A percentile compares a stretch with the other conserved stretches of the same genome.
Conservation (phyloP, 2,113 vertebrate species). For the Carollia perspicillata region DNA sequence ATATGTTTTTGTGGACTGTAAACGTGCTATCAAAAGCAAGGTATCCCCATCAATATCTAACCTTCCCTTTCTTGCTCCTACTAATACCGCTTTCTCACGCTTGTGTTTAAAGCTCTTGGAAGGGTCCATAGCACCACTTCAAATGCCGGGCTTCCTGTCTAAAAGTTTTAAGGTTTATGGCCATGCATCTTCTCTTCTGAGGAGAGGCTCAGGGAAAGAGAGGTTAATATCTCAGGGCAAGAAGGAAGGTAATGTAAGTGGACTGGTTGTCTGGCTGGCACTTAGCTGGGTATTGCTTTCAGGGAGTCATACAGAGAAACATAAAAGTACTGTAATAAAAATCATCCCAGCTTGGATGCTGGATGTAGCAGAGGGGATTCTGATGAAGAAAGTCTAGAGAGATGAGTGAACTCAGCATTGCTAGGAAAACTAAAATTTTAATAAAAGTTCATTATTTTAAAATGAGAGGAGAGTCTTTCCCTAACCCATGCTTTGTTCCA, state of each 20-base stretch:
- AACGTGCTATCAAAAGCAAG: background rate
- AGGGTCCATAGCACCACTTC: background rate
- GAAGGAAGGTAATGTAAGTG: background rate
- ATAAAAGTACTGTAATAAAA: background rate
- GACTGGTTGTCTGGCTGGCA: background rate
- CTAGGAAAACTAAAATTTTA: constrained; percentile 30
- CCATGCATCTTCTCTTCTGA: background rate
- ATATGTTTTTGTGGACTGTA: background rate
- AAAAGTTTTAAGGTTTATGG: background rate
- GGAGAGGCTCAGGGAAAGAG: background rate
- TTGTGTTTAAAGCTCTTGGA: background rate
- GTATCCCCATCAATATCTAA: background rate
- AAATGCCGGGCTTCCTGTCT: background rate
- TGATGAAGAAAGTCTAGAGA: background rate
- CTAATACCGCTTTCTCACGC: background rate
- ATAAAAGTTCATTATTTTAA: background rate
- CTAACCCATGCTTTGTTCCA: background rate
- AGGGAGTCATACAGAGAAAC: background rate
- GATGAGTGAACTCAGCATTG: background rate
- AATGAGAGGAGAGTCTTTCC: background rate
- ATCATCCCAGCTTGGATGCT: background rate
- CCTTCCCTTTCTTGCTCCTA: background rate
- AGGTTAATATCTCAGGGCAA: background rate
- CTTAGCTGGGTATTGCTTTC: background rate
- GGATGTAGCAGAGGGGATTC: background rate